phyloP scores from a whole-genome alignment of 64 coral and sea anemone species.

The Hydrozoanthus tunicans region DNA sequence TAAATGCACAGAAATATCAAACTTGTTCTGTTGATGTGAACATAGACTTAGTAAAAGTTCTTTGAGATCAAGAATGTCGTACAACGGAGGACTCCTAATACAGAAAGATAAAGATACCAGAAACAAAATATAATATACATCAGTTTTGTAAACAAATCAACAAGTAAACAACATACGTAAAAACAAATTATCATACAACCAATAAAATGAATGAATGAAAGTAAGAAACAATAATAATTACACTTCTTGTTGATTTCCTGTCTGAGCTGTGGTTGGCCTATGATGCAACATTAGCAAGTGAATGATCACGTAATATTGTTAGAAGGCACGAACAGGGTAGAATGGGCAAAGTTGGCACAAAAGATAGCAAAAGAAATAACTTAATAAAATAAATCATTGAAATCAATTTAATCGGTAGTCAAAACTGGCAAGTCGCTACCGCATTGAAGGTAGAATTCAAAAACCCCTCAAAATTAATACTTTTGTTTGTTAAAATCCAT shows the following conservation, averaged over 20 bases:
- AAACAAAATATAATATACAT: not conserved
- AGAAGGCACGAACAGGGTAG: not conserved
- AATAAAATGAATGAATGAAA: conserved; percentile 29
- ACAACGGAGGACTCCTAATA: too few species aligned
- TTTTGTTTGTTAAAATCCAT: too few species aligned
- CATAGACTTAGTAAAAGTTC: too few species aligned
- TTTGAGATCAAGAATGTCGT: too few species aligned
- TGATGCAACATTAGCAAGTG: conserved; percentile 45
- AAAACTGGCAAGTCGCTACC: too few species aligned
- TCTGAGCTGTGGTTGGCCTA: conserved; percentile 38
- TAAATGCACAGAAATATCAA: too few species aligned
- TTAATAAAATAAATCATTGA: not conserved
- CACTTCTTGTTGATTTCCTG: conserved; percentile 55
- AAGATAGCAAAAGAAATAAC: not conserved
- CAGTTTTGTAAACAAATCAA: not conserved
- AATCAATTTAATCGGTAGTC: not conserved
- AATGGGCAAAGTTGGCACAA: not conserved
- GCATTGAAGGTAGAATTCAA: too few species aligned
- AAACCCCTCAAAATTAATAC: too few species aligned
- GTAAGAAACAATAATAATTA: conserved; percentile 58
- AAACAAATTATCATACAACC: not conserved
- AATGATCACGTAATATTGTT: not conserved
- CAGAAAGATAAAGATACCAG: too few species aligned
- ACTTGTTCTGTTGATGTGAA: too few species aligned
- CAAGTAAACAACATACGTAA: not conserved